Evolutionary conservation across 2,888 invertebrate genomes (phyloP), one percentile per base, ranked within the genome.

Genomic region (Trissonchulus sp.): DNA sequence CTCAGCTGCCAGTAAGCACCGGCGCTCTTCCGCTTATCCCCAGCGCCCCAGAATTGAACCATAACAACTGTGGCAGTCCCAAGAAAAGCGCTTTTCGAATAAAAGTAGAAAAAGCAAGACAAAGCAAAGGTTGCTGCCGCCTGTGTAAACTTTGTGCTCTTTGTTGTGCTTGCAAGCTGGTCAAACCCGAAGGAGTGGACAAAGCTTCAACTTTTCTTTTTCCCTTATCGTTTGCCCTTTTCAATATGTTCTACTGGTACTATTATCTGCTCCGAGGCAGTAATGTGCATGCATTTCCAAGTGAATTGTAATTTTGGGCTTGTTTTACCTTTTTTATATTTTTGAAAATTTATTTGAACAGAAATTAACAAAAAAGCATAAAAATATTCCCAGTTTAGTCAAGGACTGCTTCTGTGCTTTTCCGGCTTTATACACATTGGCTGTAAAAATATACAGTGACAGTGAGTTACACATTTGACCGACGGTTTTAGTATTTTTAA

Each of bases 191-290:
- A 69, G 71, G 71, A 15, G 37, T 69, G 28, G 71, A 69, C 34
- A 34, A 37, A n/a, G 71, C 71, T 8, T 34, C 71, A 2, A 37
- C 71, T n/a, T 69, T 69, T 36, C 36, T 34, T 15, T 69, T 69
- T 37, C 71, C 71, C 23, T 28, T 69, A n/a, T 30, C 71, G 35
- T 69, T 69, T 34, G 37, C 31, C 71, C n/a, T 69, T 3, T 69
- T 69, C n/a, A 69, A 69, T 69, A n/a, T 69, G n/a, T 33, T 69
- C 71, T 69, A 69, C 36, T 69, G 71, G 71, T 69, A 37, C 36
- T 69, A 69, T 69, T 69, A 69, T 69, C 48, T 48, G 48, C 48
- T 48, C 8, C 48, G 48, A 23, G 48, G 48, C 23, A 48, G n/a
- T n/a, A n/a, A n/a, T n/a, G n/a, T n/a, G n/a, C n/a, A n/a, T n/a